Base-by-base conservation (phyloP, 2,888 invertebrate genomes). In the Esperia sulphurella region DNA sequence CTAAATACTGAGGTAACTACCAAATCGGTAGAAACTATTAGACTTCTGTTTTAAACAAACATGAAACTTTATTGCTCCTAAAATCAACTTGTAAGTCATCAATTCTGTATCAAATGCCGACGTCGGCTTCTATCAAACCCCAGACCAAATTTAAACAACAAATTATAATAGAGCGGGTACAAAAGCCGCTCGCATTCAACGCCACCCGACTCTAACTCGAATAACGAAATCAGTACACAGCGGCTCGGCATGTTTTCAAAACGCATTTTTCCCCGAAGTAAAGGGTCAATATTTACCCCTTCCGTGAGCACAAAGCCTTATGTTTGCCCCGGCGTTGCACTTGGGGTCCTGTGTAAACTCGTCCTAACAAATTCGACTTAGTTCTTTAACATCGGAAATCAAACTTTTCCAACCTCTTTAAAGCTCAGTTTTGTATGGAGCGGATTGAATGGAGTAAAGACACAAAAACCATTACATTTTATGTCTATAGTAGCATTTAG, bases 261-360 rank as follows among this genome's bases (percentile, higher is more conserved):
- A 83, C 84, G 85, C 84, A 88, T 89, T 87, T 87, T 89, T 88
- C 89, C 71, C 60, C 79, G 88, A 87, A 88, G 76, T 72, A 75
- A 76, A 81, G 71, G 75, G 70, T 75, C 73, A 88, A 89, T 88
- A 88, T 89, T 89, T 79, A 77, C 83, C 71, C 76, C 77, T 74
- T 74, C 78, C 74, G 78, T 85, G 80, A 83, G 82, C 81, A 88
- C 85, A 88, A 88, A 83, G 85, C 80, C 72, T 80, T 62, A 78
- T 84, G 83, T 89, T 89, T 88, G 83, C 71, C 75, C 65, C 83
- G 71, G 75, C 81, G 79, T 86, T 88, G 89, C 89, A 88, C 87
- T 88, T 84, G 76, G 80, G 71, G 73, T 88, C 88, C 88, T 89
- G 75, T 83, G 86, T 82, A 88, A 86, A 89, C 88, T 74, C 61